These are phyloP conservation scores for Itoplectis maculator DNA, from an alignment of 2,888 invertebrate species.

Conservation along the genomic window DNA sequence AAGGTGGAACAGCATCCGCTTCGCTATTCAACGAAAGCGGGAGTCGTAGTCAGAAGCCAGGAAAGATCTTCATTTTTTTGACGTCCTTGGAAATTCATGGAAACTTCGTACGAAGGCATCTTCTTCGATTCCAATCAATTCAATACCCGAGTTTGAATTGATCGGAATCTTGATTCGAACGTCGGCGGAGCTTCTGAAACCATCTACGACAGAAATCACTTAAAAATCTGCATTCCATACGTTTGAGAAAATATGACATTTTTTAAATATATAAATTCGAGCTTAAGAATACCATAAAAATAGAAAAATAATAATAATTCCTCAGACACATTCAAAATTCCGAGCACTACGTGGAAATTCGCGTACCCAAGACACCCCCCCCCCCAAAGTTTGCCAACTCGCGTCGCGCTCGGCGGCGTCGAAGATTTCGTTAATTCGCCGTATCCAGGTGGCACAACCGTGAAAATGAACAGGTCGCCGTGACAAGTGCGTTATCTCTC, in stretches of 20 bases:
- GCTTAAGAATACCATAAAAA: too few species aligned
- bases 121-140: slow-evolving; percentile 40
- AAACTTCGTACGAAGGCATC: slow-evolving; percentile 25
- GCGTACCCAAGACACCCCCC: neutral
- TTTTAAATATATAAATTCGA: neutral
- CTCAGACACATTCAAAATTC: neutral
- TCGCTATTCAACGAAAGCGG: slow-evolving; percentile 44
- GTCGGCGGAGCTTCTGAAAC: neutral
- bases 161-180: neutral
- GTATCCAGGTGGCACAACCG: neutral
- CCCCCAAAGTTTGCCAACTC: neutral
- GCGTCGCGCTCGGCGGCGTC: neutral
- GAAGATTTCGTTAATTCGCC: neutral
- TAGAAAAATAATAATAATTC: too few species aligned
- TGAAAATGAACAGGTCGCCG: slow-evolving; percentile 37
- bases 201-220: neutral
- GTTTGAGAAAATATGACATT: neutral
- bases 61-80: slow-evolving; percentile 24
- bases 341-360: neutral
- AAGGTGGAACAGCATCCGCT: slow-evolving; percentile 25
- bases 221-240: neutral
- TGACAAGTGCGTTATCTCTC: slow-evolving; percentile 45
- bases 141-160: neutral
- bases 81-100: neutral
- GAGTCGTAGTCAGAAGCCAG: slow-evolving; percentile 32